Evolutionary conservation across 64 coral and sea anemone genomes (phyloP).

Genomic region (Astreopora myriophthalma): DNA sequence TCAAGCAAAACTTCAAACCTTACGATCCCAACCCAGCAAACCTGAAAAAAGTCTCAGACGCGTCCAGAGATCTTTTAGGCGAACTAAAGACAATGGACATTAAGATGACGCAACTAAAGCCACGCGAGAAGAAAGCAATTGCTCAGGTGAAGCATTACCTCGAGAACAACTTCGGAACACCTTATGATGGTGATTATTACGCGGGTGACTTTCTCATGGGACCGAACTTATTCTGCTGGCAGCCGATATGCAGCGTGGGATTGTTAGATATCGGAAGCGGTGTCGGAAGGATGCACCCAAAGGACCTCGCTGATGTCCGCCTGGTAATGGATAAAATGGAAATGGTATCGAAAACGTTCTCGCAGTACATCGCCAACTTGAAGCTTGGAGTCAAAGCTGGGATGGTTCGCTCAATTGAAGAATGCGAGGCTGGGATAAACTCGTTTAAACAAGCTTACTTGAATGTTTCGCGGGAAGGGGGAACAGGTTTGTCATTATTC

Average conservation of each 20-base stretch:
- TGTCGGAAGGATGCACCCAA: not conserved
- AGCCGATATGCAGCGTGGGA: slow-evolving; percentile 30
- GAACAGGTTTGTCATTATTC: slow-evolving; percentile 29
- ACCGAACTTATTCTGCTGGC: slow-evolving; percentile 83
- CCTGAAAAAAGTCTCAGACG: slow-evolving; percentile 73
- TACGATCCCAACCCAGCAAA: slow-evolving; percentile 73
- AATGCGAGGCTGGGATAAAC: slow-evolving; percentile 54
- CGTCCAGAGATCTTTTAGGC: slow-evolving; percentile 31
- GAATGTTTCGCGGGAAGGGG: not conserved
- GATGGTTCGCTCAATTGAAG: slow-evolving; percentile 58
- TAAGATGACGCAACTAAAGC: slow-evolving; percentile 52
- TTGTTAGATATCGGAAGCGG: not conserved
- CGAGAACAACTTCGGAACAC: slow-evolving; percentile 60
- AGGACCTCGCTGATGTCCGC: not conserved
- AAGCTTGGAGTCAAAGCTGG: slow-evolving; percentile 47
- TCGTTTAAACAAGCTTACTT: slow-evolving; percentile 34
- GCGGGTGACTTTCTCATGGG: slow-evolving; percentile 82
- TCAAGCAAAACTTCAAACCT: slow-evolving; percentile 61
- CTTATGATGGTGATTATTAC: slow-evolving; percentile 90
- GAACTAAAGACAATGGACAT: slow-evolving; percentile 50
- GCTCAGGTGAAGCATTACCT: slow-evolving; percentile 87
- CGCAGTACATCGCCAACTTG: slow-evolving; percentile 50
- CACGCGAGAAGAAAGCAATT: slow-evolving; percentile 87
- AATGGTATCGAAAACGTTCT: slow-evolving; percentile 16
- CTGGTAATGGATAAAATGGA: slow-evolving; percentile 8